Conservation (phyloP, 1,140 invertebrate genomes). For the Calephelis virginiensis region DNA sequence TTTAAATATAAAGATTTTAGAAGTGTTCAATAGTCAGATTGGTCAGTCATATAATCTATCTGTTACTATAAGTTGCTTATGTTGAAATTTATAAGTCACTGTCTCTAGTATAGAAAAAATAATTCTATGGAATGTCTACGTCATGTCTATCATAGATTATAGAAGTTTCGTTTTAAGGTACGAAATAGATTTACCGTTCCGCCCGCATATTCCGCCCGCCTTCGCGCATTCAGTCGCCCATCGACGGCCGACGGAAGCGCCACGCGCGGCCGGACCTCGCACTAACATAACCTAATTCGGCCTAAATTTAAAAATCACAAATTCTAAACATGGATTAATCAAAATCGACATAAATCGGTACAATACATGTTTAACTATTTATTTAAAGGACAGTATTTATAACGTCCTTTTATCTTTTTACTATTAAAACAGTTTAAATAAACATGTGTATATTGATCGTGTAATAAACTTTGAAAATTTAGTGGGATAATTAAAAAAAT, state of each 20-base stretch:
- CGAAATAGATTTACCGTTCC: conserved; percentile 28
- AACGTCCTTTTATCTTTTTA: neutral
- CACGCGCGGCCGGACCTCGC: conserved; percentile 46
- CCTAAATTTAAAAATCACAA: conserved; percentile 33
- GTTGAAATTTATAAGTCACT: too few species aligned
- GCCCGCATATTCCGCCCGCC: conserved; percentile 44
- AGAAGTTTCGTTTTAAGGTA: conserved; percentile 18
- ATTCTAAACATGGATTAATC: conserved; percentile 24
- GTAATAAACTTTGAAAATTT: neutral
- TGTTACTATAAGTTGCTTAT: too few species aligned
- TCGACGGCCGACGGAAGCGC: conserved; percentile 56
- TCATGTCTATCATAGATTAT: neutral
- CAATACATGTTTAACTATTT: conserved; percentile 7
- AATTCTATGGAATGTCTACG: too few species aligned
- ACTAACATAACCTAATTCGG: conserved; percentile 63
- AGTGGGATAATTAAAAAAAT: neutral
- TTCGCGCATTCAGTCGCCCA: conserved; percentile 61
- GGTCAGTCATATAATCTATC: too few species aligned
- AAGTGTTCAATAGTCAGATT: too few species aligned
- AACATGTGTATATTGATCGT: conserved; percentile 12
- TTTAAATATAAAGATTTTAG: too few species aligned
- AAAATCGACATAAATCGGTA: neutral
- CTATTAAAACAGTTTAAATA: conserved; percentile 11
- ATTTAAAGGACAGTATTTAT: neutral
- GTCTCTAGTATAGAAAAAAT: too few species aligned